Conservation (phyloP, 2,797 vertebrate genomes). For the Trematomus bernacchii region DNA sequence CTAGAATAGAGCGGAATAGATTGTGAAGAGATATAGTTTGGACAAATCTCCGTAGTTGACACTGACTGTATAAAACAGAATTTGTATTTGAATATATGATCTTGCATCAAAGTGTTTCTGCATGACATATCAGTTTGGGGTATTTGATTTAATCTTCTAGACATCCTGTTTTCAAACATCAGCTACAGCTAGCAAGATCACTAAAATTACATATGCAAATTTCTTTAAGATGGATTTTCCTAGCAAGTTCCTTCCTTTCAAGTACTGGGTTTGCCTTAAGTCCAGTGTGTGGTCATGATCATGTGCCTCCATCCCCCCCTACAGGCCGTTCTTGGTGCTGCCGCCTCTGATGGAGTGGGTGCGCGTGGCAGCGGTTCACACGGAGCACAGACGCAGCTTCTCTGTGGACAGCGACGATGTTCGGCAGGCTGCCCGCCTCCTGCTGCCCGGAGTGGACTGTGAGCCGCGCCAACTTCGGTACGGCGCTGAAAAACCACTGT, state of each 20-base stretch:
- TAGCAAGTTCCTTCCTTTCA: background rate
- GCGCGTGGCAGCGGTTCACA: slow-evolving; percentile 93
- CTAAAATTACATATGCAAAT: slow-evolving; percentile 54
- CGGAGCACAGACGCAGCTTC: slow-evolving; percentile 95
- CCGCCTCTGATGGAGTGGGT: slow-evolving; percentile 99
- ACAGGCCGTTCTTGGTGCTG: slow-evolving; percentile 95
- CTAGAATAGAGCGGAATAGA: background rate
- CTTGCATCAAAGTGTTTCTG: slow-evolving; percentile 17
- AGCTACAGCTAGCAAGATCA: slow-evolving; percentile 11
- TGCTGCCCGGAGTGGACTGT: slow-evolving; percentile 96
- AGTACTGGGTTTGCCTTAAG: slow-evolving; percentile 21
- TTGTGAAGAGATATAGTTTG: background rate
- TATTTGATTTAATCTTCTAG: slow-evolving; percentile 42
- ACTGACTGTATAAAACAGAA: slow-evolving; percentile 4
- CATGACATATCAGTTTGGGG: background rate
- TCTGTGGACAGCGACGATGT: slow-evolving; percentile 98
- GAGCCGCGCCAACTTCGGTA: slow-evolving; percentile 98
- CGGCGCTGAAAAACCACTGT: slow-evolving; percentile 22
- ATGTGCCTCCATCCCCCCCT: slow-evolving; percentile 71
- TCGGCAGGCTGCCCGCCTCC: slow-evolving; percentile 94
- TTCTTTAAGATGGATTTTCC: slow-evolving; percentile 50
- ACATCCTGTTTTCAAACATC: slow-evolving; percentile 48
- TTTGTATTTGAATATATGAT: slow-evolving; percentile 9
- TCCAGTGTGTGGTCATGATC: slow-evolving; percentile 7
- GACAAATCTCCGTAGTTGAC: background rate